Percentiles rank a stretch among this genome's conserved stretches.
Conservation (phyloP, 2,113 vertebrate genomes). For the Ardeotis arabs region DNA sequence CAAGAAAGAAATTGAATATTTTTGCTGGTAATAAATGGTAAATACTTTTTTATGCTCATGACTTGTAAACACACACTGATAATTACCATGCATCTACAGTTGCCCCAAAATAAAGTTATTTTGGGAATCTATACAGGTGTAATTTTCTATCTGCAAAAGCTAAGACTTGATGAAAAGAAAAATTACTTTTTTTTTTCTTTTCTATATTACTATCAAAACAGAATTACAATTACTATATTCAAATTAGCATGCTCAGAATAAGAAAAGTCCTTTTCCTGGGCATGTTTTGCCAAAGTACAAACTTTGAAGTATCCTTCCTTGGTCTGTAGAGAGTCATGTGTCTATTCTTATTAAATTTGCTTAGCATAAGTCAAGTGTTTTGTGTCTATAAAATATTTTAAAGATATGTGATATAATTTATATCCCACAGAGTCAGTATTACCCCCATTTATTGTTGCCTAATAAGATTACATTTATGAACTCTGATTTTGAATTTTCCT, state of each 20-base stretch:
- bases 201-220: not conserved
- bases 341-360: not conserved
- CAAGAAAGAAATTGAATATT: not conserved
- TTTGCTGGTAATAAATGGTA: not conserved
- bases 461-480: not conserved
- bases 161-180: not conserved
- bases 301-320: not conserved
- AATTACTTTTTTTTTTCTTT: not conserved
- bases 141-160: not conserved
- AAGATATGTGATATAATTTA: not conserved
- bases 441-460: not conserved
- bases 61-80: not conserved
- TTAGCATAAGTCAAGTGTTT: not conserved
- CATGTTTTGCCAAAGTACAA: not conserved
- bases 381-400: not conserved
- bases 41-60: not conserved
- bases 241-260: not conserved
- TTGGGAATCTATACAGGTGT: not conserved
- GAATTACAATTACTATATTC: not conserved
- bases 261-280: not conserved
- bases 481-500: not conserved
- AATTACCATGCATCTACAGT: not conserved
- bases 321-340: rapidly evolving
- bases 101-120: not conserved
- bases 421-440: not conserved